phyloP scores from a whole-genome alignment of 2,113 vertebrate genomes.

The Lamprotornis superbus region DNA sequence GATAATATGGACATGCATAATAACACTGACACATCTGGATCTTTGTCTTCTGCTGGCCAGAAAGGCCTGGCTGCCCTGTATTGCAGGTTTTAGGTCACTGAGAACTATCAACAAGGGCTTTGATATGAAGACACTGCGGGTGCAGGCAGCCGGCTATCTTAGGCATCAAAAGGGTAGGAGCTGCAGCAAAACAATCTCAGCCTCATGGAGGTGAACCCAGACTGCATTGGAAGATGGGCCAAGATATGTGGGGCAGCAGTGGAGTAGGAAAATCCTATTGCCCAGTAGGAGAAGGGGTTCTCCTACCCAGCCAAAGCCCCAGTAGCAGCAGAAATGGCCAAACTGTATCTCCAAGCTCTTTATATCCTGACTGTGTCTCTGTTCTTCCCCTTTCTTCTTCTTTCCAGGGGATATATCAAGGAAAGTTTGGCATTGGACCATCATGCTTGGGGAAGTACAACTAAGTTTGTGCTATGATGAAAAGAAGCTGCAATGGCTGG shows the following conservation, averaged over 20 bases:
- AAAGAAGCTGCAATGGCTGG: neutral
- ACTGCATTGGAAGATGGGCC: neutral
- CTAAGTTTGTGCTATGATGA: neutral
- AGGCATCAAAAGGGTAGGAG: neutral
- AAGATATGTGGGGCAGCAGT: neutral
- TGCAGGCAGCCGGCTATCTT: neutral
- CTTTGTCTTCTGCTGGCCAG: neutral
- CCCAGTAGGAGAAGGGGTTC: neutral
- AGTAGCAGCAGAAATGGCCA: neutral
- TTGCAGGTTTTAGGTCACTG: neutral
- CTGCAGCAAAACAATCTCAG: neutral
- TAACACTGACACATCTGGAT: neutral
- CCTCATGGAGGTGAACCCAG: neutral
- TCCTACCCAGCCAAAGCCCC: neutral
- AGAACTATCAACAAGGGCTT: neutral
- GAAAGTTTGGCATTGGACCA: neutral
- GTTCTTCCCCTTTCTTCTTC: neutral
- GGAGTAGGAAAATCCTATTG: neutral
- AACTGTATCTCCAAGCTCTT: neutral
- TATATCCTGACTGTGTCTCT: neutral
- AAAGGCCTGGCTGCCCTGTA: neutral
- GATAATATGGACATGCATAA: neutral
- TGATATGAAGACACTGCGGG: neutral
- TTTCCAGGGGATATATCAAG: neutral
- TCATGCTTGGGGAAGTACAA: neutral